Percentiles rank a stretch among this genome's conserved stretches.
phyloP scores from a whole-genome alignment of 2,113 vertebrate genomes.

The Vulpes ferrilata region DNA sequence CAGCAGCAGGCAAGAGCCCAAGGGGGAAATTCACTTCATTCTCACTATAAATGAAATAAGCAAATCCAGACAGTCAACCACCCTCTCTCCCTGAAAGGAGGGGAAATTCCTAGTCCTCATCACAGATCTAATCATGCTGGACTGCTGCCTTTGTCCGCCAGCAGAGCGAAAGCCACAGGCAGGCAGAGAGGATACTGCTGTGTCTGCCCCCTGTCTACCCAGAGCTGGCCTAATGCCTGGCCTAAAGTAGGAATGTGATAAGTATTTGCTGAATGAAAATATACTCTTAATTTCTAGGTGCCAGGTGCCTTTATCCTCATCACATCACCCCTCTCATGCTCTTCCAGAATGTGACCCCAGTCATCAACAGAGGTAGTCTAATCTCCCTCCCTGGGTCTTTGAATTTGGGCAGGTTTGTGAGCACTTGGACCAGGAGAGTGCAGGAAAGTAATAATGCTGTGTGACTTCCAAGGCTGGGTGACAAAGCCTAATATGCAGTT shows the following conservation, averaged over 20 bases:
- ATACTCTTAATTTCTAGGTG: not conserved
- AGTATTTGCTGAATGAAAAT: not conserved
- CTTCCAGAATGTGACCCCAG: slow-evolving; percentile 23
- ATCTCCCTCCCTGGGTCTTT: not conserved
- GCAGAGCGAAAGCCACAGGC: not conserved
- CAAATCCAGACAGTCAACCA: not conserved
- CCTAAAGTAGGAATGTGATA: not conserved
- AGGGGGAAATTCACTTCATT: not conserved
- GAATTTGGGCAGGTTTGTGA: not conserved
- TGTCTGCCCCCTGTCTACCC: not conserved
- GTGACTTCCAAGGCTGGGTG: not conserved
- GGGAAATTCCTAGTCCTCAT: not conserved
- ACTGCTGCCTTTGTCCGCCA: not conserved
- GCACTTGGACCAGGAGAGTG: not conserved
- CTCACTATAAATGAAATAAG: not conserved
- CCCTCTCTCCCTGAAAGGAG: not conserved
- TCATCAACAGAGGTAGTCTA: not conserved
- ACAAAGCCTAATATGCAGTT: not conserved
- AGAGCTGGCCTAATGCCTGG: not conserved
- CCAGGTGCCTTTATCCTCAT: not conserved
- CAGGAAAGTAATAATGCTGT: not conserved
- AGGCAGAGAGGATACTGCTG: not conserved
- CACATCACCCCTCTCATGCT: not conserved
- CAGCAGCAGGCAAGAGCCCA: not conserved
- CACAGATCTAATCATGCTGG: not conserved